Evolutionary conservation across 2,113 vertebrate genomes (phyloP).

Genomic region (Rhadina sibilatrix): DNA sequence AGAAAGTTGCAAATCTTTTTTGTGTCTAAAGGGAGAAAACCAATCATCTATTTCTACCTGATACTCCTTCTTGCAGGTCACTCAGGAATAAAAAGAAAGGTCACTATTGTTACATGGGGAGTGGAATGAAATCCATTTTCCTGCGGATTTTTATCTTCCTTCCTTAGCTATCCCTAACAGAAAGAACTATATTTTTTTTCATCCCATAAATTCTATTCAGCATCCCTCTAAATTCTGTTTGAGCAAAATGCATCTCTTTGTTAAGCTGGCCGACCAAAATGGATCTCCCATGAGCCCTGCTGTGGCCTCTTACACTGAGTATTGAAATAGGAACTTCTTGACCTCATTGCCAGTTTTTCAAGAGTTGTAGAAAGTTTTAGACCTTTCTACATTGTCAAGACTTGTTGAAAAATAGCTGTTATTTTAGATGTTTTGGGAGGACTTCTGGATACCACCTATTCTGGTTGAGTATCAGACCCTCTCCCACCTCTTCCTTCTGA

Average conservation of each 20-base stretch:
- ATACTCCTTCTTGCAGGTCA: neutral
- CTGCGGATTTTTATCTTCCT: neutral
- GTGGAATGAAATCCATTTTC: neutral
- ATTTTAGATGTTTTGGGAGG: neutral
- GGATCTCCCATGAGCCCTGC: neutral
- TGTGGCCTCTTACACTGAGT: neutral
- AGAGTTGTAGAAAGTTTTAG: neutral
- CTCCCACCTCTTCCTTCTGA: neutral
- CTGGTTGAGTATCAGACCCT: neutral
- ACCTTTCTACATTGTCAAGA: neutral
- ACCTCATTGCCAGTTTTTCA: neutral
- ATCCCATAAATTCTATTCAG: neutral
- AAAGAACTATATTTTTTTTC: neutral
- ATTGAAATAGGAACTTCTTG: neutral
- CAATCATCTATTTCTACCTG: neutral
- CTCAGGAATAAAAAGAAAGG: neutral
- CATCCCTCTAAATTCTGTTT: neutral
- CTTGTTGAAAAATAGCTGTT: neutral
- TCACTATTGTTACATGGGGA: neutral
- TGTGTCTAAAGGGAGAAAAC: neutral
- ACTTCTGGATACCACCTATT: neutral
- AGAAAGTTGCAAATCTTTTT: neutral
- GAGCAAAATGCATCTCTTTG: neutral
- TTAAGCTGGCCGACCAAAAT: neutral
- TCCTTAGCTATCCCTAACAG: neutral